Conservation (phyloP, 2,113 vertebrate genomes). For the Progne subis region DNA sequence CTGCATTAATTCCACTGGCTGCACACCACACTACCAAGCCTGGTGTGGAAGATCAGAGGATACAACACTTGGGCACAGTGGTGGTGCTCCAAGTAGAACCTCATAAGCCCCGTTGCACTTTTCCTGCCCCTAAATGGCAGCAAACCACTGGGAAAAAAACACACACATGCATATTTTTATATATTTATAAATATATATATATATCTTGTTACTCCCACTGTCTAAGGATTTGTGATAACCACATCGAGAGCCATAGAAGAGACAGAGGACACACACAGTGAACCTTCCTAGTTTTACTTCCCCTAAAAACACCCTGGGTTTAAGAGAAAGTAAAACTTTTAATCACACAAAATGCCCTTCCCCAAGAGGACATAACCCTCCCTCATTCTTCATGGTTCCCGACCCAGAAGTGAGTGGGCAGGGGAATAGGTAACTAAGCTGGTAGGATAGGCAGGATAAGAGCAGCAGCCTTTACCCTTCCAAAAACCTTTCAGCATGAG, state of each 20-base stretch:
- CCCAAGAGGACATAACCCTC: not conserved
- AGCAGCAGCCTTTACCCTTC: not conserved
- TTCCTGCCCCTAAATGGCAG: not conserved
- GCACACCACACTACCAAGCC: not conserved
- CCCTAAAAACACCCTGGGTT: not conserved
- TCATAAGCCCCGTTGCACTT: not conserved
- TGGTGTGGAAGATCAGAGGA: not conserved
- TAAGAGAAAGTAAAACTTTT: not conserved
- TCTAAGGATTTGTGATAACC: not conserved
- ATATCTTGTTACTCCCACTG: not conserved
- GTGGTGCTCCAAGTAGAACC: not conserved
- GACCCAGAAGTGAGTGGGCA: not conserved
- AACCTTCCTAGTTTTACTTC: not conserved
- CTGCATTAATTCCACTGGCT: not conserved
- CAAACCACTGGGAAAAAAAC: not conserved
- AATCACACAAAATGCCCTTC: not conserved
- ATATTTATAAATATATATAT: not conserved
- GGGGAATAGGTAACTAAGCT: not conserved
- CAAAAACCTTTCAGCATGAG: not conserved
- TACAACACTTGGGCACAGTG: not conserved
- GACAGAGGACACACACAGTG: accelerated
- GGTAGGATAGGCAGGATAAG: not conserved
- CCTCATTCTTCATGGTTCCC: not conserved
- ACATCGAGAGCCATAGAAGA: not conserved
- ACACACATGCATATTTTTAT: accelerated